Evolutionary conservation across 2,113 vertebrate genomes (phyloP), one percentile per base, ranked within the genome.

Genomic region (Octodon degus): DNA sequence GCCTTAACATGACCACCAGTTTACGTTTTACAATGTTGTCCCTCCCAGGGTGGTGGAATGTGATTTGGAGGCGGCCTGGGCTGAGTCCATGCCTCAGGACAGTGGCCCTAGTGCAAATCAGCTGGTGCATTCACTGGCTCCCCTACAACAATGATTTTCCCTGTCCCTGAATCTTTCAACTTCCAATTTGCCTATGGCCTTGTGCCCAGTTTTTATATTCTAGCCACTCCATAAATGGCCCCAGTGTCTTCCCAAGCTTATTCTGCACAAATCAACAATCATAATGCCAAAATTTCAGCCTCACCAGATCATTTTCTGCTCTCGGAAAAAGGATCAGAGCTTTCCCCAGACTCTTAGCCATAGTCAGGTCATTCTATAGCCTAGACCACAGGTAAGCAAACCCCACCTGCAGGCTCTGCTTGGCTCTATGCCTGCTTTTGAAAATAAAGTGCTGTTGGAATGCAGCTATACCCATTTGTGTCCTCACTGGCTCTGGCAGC

Each of bases 401-500:
- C 13, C 25, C 16, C 4, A 7, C 40, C 25, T 17, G 0, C 55
- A 67, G 63, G 55, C 68, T 34, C 37, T 30, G 86, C 32, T 24
- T 34, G 1, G 34, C 50, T 19, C 40, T 14, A 32, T 10, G 58
- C 37, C 50, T 50, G 60, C 76, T 34, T 89, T 50, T 83, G 67
- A 70, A 40, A 58, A 55, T 83, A 34, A 76, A 76, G 72, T 55
- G 3, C 7, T 37, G 3, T 2, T 37, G 74, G 79, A 86, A 14
- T 55, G 22, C 8, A 83, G 22, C 53, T 53, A 79, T 7, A 14
- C 62, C 65, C 50, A 43, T 34, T 19, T 12, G 24, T 7, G 7
- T 30, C 9, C 2, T 0, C 47, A 2, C 2, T 67, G 55, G n/a
- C 62, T 37, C 1, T 0, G 14, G n/a, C 74, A 82, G 7, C 32